Conservation (phyloP, 2,888 invertebrate species). For the Eurytoma adleriae region DNA sequence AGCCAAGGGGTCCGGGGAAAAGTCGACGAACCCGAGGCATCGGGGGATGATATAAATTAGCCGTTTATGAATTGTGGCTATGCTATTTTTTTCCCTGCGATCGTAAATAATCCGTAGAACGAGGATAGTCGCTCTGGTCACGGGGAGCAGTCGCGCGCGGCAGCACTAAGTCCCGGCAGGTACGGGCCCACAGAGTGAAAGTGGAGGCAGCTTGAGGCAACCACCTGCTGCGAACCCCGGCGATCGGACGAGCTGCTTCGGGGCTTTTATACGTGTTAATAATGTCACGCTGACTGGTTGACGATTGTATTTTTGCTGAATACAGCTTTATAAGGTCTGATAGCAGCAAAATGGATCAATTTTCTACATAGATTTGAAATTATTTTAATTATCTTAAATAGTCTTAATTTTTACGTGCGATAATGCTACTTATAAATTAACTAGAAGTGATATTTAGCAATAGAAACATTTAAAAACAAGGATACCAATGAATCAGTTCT, state of each 20-base stretch:
- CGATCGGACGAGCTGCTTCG: conserved; percentile 25
- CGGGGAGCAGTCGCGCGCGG: too few relatives aligned
- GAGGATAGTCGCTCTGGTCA: background rate
- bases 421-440: too few relatives aligned
- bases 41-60: conserved; percentile 65
- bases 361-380: too few relatives aligned
- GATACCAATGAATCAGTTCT: too few relatives aligned
- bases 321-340: too few relatives aligned
- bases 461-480: too few relatives aligned
- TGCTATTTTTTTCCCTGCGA: conserved; percentile 32
- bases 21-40: conserved; percentile 1
- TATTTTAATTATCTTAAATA: too few relatives aligned
- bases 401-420: too few relatives aligned
- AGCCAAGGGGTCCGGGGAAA: conserved; percentile 41
- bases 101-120: conserved; percentile 64
- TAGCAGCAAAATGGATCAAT: too few relatives aligned
- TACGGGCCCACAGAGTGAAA: conserved; percentile 27
- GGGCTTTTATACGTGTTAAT: conserved; percentile 30
- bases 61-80: conserved; percentile 63
- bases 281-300: conserved; percentile 7
- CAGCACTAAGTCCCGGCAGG: conserved; percentile 25
- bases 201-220: conserved; percentile 15
- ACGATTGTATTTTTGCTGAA: background rate
- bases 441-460: too few relatives aligned
- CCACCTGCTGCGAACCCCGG: conserved; percentile 44